Evolutionary conservation across 2,797 vertebrate species (phyloP).

Genomic region (Heteromormyrus szaboi): DNA sequence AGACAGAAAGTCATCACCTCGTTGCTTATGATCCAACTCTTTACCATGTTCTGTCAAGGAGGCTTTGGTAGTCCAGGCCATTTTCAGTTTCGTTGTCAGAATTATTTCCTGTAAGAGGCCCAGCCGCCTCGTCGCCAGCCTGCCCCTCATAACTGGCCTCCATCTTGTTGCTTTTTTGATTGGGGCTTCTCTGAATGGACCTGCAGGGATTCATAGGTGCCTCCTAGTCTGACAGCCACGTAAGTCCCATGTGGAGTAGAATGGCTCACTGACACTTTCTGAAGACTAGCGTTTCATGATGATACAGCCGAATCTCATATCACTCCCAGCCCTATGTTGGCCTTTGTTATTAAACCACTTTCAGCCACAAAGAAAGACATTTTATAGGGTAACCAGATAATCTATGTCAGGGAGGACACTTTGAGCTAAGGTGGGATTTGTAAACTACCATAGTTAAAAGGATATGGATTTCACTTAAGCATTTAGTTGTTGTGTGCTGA

Average conservation of each 20-base stretch:
- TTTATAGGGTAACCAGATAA: neutral
- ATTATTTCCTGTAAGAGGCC: neutral
- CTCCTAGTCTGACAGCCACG: neutral
- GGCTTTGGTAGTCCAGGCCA: neutral
- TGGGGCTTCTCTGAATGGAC: neutral
- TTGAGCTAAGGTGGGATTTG: neutral
- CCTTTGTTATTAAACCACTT: neutral
- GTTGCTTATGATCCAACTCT: neutral
- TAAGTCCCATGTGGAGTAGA: neutral
- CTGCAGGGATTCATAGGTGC: neutral
- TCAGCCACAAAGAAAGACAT: neutral
- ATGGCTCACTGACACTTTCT: neutral
- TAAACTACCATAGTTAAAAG: neutral
- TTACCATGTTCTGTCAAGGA: neutral
- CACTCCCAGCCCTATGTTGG: neutral
- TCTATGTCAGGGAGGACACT: neutral
- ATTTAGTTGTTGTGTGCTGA: neutral
- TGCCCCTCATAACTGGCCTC: neutral
- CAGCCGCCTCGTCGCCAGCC: neutral
- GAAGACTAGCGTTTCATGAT: neutral
- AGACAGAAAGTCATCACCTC: neutral
- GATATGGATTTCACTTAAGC: neutral
- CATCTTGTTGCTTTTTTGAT: neutral
- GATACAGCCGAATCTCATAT: neutral
- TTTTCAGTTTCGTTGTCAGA: neutral